These are phyloP conservation scores for Hofmannophila pseudospretella DNA, from an alignment of 2,888 invertebrate genomes.

Conservation along the genomic window DNA sequence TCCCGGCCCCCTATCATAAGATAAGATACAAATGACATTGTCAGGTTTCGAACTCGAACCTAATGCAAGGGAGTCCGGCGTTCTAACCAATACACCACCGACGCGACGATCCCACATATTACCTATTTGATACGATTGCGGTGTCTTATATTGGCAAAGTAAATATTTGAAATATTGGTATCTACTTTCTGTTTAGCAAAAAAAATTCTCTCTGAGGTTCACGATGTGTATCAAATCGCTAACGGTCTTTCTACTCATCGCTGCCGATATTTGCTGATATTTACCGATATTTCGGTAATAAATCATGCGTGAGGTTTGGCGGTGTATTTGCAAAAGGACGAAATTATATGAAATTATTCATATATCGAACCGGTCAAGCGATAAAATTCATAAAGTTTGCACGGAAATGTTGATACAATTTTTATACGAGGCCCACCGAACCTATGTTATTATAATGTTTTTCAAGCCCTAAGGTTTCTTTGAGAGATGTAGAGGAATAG, in stretches of 20 bases:
- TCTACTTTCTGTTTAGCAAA: constrained; percentile 24
- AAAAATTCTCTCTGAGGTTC: constrained; percentile 22
- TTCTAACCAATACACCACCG: no score
- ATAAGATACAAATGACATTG: no score
- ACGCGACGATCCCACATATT: no score
- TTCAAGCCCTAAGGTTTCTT: no score
- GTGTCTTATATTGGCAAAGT: constrained; percentile 21
- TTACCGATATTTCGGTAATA: constrained; percentile 38
- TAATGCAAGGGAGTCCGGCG: no score
- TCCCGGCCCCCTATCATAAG: no score
- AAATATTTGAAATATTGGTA: constrained; percentile 18
- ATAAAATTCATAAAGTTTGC: background rate
- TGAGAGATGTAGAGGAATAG: no score
- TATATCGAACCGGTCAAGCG: background rate
- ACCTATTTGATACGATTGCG: constrained; percentile 19
- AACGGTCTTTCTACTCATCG: constrained; percentile 3
- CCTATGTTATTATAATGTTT: no score
- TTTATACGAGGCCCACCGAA: background rate
- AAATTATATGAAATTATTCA: constrained; percentile 22
- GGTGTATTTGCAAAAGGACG: constrained; percentile 36
- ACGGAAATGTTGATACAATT: background rate
- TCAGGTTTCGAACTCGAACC: no score
- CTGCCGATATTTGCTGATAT: constrained; percentile 28
- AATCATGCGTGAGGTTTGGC: constrained; percentile 44
- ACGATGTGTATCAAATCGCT: constrained; percentile 21